Evolutionary conservation across 1,140 invertebrate genomes (phyloP), one percentile per base, ranked within the genome.

Genomic region (Sminthurides bifidus): DNA sequence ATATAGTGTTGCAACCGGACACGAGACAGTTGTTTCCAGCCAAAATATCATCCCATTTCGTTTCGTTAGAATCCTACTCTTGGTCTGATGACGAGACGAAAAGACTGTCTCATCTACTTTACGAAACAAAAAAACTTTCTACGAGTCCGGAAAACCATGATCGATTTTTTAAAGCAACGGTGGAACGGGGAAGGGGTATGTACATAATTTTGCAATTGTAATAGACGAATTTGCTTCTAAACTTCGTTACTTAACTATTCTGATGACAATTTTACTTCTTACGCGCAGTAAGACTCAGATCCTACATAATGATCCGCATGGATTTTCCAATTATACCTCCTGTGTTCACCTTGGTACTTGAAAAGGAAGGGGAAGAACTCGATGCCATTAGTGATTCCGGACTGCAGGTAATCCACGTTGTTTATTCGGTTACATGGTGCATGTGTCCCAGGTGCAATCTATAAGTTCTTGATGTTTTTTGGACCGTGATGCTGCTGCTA

Each of bases 251-350:
- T 59, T 50, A 30, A 45, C n/a, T 51, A 55, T 17, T 30, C 29
- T 50, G 35, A 40, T 52, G 33, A 48, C 24, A 37, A 37, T 51
- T 4, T 2, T 15, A 24, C 24, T 45, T 31, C 21, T 48, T 48
- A 3, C 30, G 66, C 66, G 24, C 66, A 77, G 88, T 82, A 40
- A 83, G 82, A 68, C 70, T 93, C 55, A 76, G 81, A 15, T 82
- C 85, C 41, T 76, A 81, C 17, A 80, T 92, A 49, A 79, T 79
- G 8, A 76, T 93, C 21, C 82, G 81, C 41, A 81, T 84, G 60
- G 81, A 89, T 69, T 93, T 90, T 70, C 91, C 90, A 1, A 74
- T 77, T 54, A 77, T 79, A 43, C 75, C 81, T 15, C 85, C 89
- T 4, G 67, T 91, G 37, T 87, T 92, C 72, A 76, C 78, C 35